Evolutionary conservation across 2,888 invertebrate species (phyloP).

Genomic region (Liodrosophila aerea): DNA sequence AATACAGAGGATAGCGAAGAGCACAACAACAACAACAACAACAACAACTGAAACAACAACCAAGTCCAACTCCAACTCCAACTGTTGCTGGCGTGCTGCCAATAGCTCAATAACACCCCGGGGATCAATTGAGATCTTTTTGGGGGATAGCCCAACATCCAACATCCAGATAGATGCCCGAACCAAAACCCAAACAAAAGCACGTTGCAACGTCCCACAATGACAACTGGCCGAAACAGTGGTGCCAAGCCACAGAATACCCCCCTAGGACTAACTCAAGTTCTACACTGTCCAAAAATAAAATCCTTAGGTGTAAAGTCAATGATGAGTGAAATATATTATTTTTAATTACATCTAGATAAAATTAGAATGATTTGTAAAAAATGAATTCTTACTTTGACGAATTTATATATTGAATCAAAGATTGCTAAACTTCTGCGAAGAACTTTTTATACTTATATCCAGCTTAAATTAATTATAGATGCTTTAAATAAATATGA

Average conservation of each 20-base stretch:
- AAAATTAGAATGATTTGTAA: no score
- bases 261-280: background rate
- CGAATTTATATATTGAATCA: no score
- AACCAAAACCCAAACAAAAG: no score
- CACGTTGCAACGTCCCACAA: conserved; percentile 2
- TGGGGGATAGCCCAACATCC: conserved; percentile 52
- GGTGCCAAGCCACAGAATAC: background rate
- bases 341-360: no score
- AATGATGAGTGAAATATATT: no score
- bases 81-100: conserved; percentile 60
- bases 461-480: no score
- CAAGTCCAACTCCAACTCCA: conserved; percentile 11
- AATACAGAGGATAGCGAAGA: conserved; percentile 23
- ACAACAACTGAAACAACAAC: background rate
- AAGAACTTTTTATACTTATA: no score
- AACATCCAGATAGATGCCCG: conserved; percentile 13
- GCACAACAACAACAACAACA: conserved; percentile 10
- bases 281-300: no score
- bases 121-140: conserved; percentile 75
- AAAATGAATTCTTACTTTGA: no score
- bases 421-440: no score
- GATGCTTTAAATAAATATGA: no score
- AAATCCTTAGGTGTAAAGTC: no score
- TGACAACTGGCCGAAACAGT: conserved; percentile 20
- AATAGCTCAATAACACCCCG: conserved; percentile 74